Evolutionary conservation across 2,797 vertebrate species (phyloP).

Genomic region (Hyperoplus lanceolatus): DNA sequence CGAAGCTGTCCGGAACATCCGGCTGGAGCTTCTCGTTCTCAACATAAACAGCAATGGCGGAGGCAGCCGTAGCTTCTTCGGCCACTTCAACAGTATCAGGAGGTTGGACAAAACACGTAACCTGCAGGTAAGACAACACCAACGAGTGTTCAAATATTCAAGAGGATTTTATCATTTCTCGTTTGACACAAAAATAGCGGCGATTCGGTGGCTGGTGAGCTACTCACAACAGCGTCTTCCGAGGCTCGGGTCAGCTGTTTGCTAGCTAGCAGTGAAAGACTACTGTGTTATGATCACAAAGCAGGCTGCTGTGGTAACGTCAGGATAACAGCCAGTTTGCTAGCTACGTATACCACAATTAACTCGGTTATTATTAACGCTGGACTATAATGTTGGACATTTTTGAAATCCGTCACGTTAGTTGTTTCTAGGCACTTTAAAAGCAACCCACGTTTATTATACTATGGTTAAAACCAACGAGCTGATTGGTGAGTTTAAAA

Average conservation of each 20-base stretch:
- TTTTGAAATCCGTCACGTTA: background rate
- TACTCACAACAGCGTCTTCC: conserved; percentile 52
- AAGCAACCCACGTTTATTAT: background rate
- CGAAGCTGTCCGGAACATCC: conserved; percentile 86
- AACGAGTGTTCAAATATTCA: fast-evolving
- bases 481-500: background rate
- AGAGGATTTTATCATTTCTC: too few species aligned
- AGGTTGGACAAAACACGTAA: conserved; percentile 97
- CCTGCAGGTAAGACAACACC: conserved; percentile 89
- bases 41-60: conserved; percentile 99
- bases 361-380: background rate
- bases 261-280: conserved; percentile 45
- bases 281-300: conserved; percentile 24
- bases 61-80: conserved; percentile 91
- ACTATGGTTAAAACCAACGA: background rate
- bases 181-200: background rate
- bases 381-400: background rate
- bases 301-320: background rate
- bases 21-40: conserved; percentile 86
- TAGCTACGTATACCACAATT: background rate
- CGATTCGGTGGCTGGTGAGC: background rate
- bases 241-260: conserved; percentile 59
- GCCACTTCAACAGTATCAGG: conserved; percentile 82
- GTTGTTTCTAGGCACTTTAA: background rate
- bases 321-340: background rate